phyloP scores from a whole-genome alignment of 2,888 invertebrate genomes.

The Vannuccia rotundouncinata region DNA sequence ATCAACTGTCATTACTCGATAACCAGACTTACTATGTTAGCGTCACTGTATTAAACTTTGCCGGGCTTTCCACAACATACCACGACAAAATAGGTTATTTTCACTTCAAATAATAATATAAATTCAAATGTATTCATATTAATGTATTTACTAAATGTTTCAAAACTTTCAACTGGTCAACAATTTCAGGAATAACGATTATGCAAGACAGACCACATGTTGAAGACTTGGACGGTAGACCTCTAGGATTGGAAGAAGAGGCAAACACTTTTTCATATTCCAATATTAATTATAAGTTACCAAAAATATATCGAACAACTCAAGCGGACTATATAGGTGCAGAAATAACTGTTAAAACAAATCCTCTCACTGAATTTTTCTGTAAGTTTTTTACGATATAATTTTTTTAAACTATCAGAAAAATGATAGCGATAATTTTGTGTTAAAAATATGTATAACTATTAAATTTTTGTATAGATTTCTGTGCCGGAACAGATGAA shows the following conservation, averaged over 20 bases:
- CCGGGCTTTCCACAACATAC: neutral
- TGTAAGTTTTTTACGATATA: too few species aligned
- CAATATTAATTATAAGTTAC: too few species aligned
- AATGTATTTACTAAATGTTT: too few species aligned
- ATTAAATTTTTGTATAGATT: neutral
- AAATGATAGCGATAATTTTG: neutral
- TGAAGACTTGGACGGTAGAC: constrained; percentile 41
- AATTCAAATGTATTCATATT: too few species aligned
- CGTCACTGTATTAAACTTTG: constrained; percentile 22
- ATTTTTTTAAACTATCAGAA: too few species aligned
- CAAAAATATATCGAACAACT: neutral
- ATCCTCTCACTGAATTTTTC: neutral
- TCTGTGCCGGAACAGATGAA: neutral
- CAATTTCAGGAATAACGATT: constrained; percentile 41
- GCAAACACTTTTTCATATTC: neutral
- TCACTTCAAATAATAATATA: too few species aligned
- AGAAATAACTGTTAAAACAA: neutral
- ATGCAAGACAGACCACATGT: constrained; percentile 42
- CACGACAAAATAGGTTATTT: constrained; percentile 42
- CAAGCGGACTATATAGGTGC: neutral
- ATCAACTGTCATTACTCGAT: constrained; percentile 42
- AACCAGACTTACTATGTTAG: constrained; percentile 41
- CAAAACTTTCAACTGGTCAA: too few species aligned
- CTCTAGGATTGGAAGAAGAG: constrained; percentile 40
- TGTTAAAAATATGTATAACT: too few species aligned